A percentile compares a stretch with the other conserved stretches of the same genome.
phyloP scores from a whole-genome alignment of 1,140 invertebrate genomes.

The Bombus confusus region DNA sequence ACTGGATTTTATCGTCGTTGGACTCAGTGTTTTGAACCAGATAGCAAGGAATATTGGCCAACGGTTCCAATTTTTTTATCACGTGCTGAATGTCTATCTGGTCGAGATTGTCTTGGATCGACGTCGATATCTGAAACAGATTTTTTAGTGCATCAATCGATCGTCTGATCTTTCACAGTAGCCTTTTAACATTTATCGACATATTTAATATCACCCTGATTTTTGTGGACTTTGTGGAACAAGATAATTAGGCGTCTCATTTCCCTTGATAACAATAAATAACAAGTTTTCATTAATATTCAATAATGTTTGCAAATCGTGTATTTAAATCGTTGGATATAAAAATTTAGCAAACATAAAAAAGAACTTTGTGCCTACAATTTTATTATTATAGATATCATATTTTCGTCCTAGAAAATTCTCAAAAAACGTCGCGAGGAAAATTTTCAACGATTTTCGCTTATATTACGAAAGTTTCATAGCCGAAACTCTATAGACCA shows the following conservation, averaged over 20 bases:
- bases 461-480: background rate
- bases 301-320: too few species aligned
- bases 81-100: constrained; percentile 69
- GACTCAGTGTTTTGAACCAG: constrained; percentile 41
- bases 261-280: too few species aligned
- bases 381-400: background rate
- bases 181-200: background rate
- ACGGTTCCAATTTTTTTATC: constrained; percentile 74
- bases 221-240: background rate
- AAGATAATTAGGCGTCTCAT: background rate
- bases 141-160: background rate
- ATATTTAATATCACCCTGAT: background rate
- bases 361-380: background rate
- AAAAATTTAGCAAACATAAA: background rate
- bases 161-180: background rate
- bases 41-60: constrained; percentile 79
- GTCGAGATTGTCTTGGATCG: constrained; percentile 27
- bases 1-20: constrained; percentile 52
- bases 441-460: background rate
- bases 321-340: background rate
- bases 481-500: background rate
- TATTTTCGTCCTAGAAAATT: background rate
- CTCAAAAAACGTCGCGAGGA: background rate
- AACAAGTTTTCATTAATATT: too few species aligned
- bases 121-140: constrained; percentile 49